Conservation (phyloP, 1,140 invertebrate genomes). For the Anoplophora glabripennis region DNA sequence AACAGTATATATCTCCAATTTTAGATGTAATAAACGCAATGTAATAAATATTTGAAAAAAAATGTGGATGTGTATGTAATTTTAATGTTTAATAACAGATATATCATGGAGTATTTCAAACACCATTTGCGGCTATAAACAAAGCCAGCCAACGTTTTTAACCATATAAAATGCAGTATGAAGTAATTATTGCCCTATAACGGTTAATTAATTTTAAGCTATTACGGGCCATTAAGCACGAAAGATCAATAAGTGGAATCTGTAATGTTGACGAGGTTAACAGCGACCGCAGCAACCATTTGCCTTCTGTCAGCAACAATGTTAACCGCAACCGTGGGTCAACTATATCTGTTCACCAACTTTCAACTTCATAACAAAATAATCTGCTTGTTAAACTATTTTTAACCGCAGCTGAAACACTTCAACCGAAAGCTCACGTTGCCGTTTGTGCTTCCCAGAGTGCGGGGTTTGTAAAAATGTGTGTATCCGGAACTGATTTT, state of each 20-base stretch:
- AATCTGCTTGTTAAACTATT: background rate
- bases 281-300: background rate
- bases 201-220: too few relatives aligned
- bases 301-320: conserved; percentile 4
- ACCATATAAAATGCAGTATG: background rate
- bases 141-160: background rate
- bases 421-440: background rate
- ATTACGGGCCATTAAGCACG: too few relatives aligned
- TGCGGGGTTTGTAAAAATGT: too few relatives aligned
- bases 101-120: background rate
- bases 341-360: background rate
- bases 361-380: conserved; percentile 4
- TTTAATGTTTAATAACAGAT: background rate
- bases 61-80: too few relatives aligned
- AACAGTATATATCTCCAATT: too few relatives aligned
- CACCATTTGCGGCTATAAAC: background rate
- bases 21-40: too few relatives aligned
- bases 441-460: background rate
- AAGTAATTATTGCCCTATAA: background rate
- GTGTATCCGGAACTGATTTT: too few relatives aligned
- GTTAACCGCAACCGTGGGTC: background rate
- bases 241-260: background rate
- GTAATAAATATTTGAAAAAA: too few relatives aligned
- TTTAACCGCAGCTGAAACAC: background rate
- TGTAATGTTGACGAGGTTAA: background rate